A percentile compares a stretch with the other conserved stretches of the same genome.
Evolutionary conservation across 2,113 vertebrate genomes (phyloP).

Genomic region (Silurus asotus): DNA sequence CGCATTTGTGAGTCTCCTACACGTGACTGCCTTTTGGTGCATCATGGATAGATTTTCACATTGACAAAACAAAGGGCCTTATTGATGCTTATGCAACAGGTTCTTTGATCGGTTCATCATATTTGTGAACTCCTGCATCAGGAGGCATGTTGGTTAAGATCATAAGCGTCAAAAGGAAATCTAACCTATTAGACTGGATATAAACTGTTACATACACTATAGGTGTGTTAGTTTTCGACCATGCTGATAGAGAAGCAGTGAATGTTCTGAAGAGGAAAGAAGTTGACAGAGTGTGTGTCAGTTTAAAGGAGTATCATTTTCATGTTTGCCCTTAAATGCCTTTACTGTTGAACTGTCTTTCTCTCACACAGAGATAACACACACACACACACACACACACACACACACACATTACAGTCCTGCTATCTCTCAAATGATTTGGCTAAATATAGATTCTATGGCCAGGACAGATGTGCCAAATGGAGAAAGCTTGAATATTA

Average conservation of each 20-base stretch:
- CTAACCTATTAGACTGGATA: not conserved
- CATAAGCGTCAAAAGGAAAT: not conserved
- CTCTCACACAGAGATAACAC: constrained; percentile 3
- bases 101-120: not conserved
- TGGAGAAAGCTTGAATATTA: constrained; percentile 1
- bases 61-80: constrained; percentile 9
- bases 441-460: constrained; percentile 41
- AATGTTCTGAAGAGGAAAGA: not conserved
- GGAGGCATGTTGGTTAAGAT: not conserved
- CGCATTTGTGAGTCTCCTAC: constrained; percentile 16
- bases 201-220: not conserved
- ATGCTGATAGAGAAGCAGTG: not conserved
- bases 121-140: not conserved
- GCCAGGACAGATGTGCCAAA: constrained; percentile 23
- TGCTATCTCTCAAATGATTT: constrained; percentile 39
- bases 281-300: not conserved
- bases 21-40: not conserved
- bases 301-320: not conserved
- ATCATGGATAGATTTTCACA: not conserved
- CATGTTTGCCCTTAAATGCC: constrained; percentile 23
- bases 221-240: not conserved
- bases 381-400: not conserved
- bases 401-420: constrained; percentile 16
- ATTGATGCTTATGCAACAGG: constrained; percentile 38
- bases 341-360: constrained; percentile 11